Conservation (phyloP, 2,888 invertebrate genomes). For the Trichopoda pennipes region DNA sequence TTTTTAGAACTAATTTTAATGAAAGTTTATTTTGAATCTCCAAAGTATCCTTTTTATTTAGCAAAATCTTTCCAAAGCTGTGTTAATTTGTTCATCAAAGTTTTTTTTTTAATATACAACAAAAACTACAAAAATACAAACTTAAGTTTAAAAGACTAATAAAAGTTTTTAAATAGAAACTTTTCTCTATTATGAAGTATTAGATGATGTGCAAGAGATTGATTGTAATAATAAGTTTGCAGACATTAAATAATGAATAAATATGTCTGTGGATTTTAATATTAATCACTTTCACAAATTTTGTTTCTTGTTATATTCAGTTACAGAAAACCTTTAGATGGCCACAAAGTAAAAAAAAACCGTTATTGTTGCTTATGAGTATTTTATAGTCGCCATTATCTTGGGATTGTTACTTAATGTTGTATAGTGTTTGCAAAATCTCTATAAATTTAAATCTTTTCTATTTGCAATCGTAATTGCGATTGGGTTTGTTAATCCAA, state of each 20-base stretch:
- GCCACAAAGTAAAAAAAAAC: too few species aligned
- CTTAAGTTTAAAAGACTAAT: constrained; percentile 21
- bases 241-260: constrained; percentile 20
- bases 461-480: too few species aligned
- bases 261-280: not conserved
- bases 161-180: constrained; percentile 40
- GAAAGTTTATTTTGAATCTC: not conserved
- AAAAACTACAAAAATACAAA: constrained; percentile 30
- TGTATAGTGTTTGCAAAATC: too few species aligned
- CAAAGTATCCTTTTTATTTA: not conserved
- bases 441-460: too few species aligned
- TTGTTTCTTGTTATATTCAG: too few species aligned
- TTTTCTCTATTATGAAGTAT: constrained; percentile 1
- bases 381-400: too few species aligned
- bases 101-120: constrained; percentile 49
- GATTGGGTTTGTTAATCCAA: too few species aligned
- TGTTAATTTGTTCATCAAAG: constrained; percentile 45
- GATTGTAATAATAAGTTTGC: constrained; percentile 30
- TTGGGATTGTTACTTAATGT: too few species aligned
- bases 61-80: constrained; percentile 13
- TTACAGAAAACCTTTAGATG: too few species aligned
- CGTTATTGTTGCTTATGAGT: too few species aligned
- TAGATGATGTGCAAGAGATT: not conserved
- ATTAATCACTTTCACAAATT: not conserved
- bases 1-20: not conserved